A percentile compares a stretch with the other conserved stretches of the same genome.
These are phyloP conservation scores for Lasioglossum albipes DNA, from an alignment of 1,140 invertebrate genomes.

Conservation along the genomic window DNA sequence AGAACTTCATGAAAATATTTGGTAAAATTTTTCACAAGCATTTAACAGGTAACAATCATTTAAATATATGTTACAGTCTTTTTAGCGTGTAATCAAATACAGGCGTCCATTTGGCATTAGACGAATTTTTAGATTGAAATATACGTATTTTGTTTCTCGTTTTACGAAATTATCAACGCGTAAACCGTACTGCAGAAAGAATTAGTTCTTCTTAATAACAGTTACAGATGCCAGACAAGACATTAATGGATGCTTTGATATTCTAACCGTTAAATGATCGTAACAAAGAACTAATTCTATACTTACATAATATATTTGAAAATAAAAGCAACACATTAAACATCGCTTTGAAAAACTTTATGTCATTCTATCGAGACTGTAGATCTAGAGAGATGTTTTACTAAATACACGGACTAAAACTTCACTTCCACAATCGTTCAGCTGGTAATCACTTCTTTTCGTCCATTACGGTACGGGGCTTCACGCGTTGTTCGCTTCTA, in stretches of 20 bases:
- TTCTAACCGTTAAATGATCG: slow-evolving; percentile 52
- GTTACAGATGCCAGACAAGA: slow-evolving; percentile 37
- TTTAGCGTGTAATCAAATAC: slow-evolving; percentile 4
- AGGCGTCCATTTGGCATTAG: background rate
- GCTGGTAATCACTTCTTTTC: slow-evolving; percentile 40
- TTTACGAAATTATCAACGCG: background rate
- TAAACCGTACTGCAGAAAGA: background rate
- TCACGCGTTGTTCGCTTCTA: slow-evolving; percentile 40
- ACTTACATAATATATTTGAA: slow-evolving; percentile 53
- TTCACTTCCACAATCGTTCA: slow-evolving; percentile 31
- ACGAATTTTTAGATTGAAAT: slow-evolving; percentile 2
- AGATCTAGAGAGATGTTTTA: background rate
- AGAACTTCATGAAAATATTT: background rate
- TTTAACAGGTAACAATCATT: slow-evolving; percentile 11
- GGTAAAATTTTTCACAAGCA: background rate
- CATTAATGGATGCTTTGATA: slow-evolving; percentile 51
- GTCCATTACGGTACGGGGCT: slow-evolving; percentile 54
- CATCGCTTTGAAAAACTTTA: slow-evolving; percentile 37
- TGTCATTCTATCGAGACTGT: slow-evolving; percentile 35
- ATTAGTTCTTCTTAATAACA: slow-evolving; percentile 13
- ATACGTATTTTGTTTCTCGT: background rate
- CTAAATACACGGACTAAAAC: slow-evolving; percentile 32
- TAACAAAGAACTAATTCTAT: background rate
- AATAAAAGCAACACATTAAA: slow-evolving; percentile 23
- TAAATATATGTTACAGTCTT: background rate